Percentiles rank a stretch among this genome's conserved stretches.
Evolutionary conservation across 1,140 invertebrate species (phyloP).

Genomic region (Pseudomyrmex flavicornis): DNA sequence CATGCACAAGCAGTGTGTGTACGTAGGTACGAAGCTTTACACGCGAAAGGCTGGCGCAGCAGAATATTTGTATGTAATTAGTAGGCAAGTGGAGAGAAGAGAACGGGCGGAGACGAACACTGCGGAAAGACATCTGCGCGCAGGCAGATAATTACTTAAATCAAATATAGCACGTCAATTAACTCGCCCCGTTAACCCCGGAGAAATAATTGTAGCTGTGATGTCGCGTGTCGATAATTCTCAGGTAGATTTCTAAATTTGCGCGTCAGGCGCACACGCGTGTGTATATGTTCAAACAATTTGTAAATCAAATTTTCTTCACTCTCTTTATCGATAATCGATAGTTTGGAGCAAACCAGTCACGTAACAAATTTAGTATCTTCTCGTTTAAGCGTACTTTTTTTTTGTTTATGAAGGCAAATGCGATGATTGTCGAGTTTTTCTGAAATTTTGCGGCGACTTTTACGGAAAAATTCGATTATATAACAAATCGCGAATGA

Average conservation of each 20-base stretch:
- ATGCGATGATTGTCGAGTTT: not conserved
- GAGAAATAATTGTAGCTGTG: slow-evolving; percentile 15
- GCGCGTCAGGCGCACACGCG: too few relatives aligned
- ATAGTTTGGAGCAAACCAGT: not conserved
- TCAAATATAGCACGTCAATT: slow-evolving; percentile 80
- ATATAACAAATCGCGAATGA: not conserved
- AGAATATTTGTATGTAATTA: slow-evolving; percentile 80
- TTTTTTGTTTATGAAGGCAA: not conserved
- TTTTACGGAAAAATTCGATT: not conserved
- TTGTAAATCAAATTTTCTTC: slow-evolving; percentile 8
- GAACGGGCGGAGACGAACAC: slow-evolving; percentile 52
- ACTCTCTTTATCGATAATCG: not conserved
- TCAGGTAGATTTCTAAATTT: not conserved
- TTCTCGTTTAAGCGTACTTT: not conserved
- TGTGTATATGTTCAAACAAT: not conserved
- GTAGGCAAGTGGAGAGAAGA: slow-evolving; percentile 68
- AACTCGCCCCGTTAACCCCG: slow-evolving; percentile 65
- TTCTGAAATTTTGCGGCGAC: not conserved
- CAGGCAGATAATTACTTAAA: slow-evolving; percentile 79
- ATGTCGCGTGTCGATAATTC: not conserved
- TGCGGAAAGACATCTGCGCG: slow-evolving; percentile 69
- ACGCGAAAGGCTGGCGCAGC: slow-evolving; percentile 27
- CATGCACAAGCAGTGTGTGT: slow-evolving; percentile 6
- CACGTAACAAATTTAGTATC: not conserved
- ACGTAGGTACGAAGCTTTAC: slow-evolving; percentile 19